These are phyloP conservation scores for Gymnoscopelus microlampas DNA, from an alignment of 2,797 vertebrate genomes.

Conservation along the genomic window DNA sequence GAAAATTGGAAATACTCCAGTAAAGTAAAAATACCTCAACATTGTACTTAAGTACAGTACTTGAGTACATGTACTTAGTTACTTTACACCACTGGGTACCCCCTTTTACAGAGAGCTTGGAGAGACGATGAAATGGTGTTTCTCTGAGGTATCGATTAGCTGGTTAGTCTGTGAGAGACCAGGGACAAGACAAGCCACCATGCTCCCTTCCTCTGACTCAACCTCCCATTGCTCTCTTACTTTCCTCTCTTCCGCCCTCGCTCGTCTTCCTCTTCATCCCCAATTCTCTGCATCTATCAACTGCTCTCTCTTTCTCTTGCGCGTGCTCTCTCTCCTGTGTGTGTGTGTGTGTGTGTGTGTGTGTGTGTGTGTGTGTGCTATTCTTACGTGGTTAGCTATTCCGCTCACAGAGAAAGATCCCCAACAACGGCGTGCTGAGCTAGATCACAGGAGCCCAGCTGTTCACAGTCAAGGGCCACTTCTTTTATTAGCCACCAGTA, in stretches of 20 bases:
- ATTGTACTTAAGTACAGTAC: no score
- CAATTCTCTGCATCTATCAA: constrained; percentile 2
- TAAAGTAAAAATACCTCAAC: no score
- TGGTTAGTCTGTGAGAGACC: constrained; percentile 75
- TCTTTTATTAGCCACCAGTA: constrained; percentile 82
- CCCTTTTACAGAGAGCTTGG: constrained; percentile 50
- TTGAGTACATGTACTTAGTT: no score
- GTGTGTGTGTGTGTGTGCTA: neutral
- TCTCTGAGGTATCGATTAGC: constrained; percentile 78
- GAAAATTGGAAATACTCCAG: no score
- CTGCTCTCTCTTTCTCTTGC: constrained; percentile 26
- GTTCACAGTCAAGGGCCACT: constrained; percentile 77
- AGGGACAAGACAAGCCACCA: constrained; percentile 63
- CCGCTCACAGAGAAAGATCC: constrained; percentile 42
- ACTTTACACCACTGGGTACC: constrained; percentile 21
- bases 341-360: neutral
- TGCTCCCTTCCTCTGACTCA: constrained; percentile 58
- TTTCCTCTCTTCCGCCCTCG: constrained; percentile 19
- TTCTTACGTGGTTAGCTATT: constrained; percentile 48
- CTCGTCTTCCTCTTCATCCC: neutral
- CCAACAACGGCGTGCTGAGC: constrained; percentile 47
- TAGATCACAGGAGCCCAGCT: constrained; percentile 78
- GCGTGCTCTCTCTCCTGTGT: constrained; percentile 36
- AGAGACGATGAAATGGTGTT: constrained; percentile 67
- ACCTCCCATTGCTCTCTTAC: constrained; percentile 33